Base-by-base conservation (phyloP, 1,140 invertebrate species). In the Achatina immaculata region DNA sequence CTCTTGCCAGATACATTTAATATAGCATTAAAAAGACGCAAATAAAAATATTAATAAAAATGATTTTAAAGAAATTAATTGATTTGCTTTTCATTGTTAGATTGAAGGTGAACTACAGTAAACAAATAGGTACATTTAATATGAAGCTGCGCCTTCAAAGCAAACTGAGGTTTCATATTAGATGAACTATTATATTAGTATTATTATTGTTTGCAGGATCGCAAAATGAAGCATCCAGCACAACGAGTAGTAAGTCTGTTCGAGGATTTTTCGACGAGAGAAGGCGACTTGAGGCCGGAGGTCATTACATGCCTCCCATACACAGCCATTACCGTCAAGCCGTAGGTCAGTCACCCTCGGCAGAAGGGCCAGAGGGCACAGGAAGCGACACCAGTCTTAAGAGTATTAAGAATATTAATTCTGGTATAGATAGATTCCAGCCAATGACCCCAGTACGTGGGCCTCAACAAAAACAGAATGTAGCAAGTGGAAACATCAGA, bases 261-360 rank as follows among this genome's bases (percentile, higher is more conserved):
- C 80, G 88, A 58, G 86, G 88, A 36, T 89, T 89, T 43, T 89
- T 89, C 76, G 76, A 85, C 51, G 86, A 89, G 76, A 72, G 86
- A 81, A 78, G 86, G 34, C 45, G 73, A 72, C 74, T 87, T 66
- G 86, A 86, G 78, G 51, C 82, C 14, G 77, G 80, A n/a, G 77
- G 74, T 2, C 42, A 45, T 31, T 68, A 80, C 40, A 75, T 36
- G 9, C n/a, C 43, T 31, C 80, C 86, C 4, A 88, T 88, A 4
- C 81, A 85, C 21, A 83, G 87, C n/a, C 84, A 86, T 76, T 88
- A 84, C 75, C 78, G 82, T 21, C 82, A 82, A 62, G 80, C 83
- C 38, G 85, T 66, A 68, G 80, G 78, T 28, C 65, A 68, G 40
- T 68, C 75, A 34, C 48, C 76, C 45, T 38, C 73, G 58, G 68